phyloP scores from a whole-genome alignment of 2,113 vertebrate species.

The Copsychus sechellarum region DNA sequence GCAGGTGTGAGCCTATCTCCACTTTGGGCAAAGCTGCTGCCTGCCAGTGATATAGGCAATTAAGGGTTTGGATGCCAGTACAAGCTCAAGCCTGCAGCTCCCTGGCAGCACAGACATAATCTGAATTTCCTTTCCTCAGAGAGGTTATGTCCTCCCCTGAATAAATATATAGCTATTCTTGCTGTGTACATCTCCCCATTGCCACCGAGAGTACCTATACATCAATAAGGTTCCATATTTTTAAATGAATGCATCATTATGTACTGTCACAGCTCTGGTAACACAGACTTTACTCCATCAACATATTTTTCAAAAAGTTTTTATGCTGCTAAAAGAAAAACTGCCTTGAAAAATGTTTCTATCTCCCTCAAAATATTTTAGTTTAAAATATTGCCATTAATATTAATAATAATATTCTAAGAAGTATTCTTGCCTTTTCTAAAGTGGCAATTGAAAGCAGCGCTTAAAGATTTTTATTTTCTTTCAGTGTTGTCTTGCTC shows the following conservation, averaged over 20 bases:
- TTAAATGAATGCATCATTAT: not conserved
- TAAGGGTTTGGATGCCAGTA: not conserved
- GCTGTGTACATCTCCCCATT: not conserved
- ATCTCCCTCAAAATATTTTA: not conserved
- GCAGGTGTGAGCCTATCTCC: not conserved
- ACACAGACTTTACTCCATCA: not conserved
- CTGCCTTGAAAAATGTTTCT: not conserved
- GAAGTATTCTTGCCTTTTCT: not conserved
- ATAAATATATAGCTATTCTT: not conserved
- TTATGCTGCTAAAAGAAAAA: not conserved
- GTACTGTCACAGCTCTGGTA: not conserved
- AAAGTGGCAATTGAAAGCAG: not conserved
- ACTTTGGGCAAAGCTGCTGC: not conserved
- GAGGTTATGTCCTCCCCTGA: not conserved
- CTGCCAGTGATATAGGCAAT: not conserved
- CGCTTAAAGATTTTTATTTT: not conserved
- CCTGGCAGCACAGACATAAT: not conserved
- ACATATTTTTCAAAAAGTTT: not conserved
- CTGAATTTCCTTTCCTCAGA: not conserved
- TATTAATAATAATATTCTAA: not conserved
- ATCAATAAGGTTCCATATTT: not conserved
- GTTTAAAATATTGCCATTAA: not conserved
- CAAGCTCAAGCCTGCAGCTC: not conserved
- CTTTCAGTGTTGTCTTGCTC: not conserved
- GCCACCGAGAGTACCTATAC: not conserved